Evolutionary conservation across 2,113 vertebrate species (phyloP).

Genomic region (Gallinago jamesoni): DNA sequence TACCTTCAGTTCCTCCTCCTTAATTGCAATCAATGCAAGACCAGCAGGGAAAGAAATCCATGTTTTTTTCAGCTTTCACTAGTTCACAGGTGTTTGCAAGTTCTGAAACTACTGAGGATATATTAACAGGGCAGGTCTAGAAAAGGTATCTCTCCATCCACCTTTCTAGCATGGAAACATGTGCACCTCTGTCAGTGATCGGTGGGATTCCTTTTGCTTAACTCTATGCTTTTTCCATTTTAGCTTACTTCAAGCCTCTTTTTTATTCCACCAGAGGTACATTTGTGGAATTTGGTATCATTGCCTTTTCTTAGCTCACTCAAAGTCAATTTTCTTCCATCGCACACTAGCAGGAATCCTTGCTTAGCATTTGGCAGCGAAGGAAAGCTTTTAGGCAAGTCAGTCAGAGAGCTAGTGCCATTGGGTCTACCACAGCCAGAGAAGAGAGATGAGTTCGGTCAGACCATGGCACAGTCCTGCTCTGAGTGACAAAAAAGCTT

Average conservation of each 20-base stretch:
- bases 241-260: not conserved
- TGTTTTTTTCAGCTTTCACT: not conserved
- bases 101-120: not conserved
- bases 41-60: slow-evolving; percentile 1
- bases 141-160: not conserved
- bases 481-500: not conserved
- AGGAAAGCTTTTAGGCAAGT: not conserved
- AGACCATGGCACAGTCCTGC: not conserved
- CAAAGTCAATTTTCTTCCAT: not conserved
- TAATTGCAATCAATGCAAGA: slow-evolving; percentile 37
- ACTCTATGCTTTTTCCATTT: not conserved
- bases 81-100: not conserved
- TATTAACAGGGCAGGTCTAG: not conserved
- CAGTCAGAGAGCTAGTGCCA: not conserved
- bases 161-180: not conserved
- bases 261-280: not conserved
- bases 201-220: not conserved
- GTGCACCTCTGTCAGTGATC: not conserved
- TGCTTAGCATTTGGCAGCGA: not conserved
- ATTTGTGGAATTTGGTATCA: not conserved
- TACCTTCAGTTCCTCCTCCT: not conserved
- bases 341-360: not conserved
- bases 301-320: not conserved
- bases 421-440: not conserved
- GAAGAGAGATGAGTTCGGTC: not conserved